Conservation (phyloP, 2,113 vertebrate species). For the Bambusicola thoracicus region DNA sequence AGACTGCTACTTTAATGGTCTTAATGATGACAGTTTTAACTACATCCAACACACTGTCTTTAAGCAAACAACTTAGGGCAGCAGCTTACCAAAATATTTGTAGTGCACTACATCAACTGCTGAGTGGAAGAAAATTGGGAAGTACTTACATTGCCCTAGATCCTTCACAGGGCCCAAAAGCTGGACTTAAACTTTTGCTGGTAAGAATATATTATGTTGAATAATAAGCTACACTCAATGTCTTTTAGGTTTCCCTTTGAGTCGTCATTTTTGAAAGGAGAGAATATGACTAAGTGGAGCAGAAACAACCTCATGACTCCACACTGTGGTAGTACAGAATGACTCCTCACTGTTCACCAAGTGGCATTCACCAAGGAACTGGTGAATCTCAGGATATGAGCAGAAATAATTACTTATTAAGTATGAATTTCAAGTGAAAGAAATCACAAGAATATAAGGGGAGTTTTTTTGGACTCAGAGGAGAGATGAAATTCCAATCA, state of each 20-base stretch:
- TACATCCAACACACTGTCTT: rapidly evolving
- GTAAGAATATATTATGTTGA: background rate
- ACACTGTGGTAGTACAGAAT: background rate
- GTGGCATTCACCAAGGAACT: rapidly evolving
- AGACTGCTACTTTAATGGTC: background rate
- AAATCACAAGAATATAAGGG: background rate
- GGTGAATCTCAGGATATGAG: background rate
- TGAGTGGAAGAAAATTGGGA: background rate
- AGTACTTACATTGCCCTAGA: background rate
- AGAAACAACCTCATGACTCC: background rate
- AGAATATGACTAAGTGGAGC: background rate
- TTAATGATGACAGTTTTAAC: background rate
- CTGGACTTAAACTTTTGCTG: background rate
- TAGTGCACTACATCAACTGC: rapidly evolving
- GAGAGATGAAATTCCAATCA: background rate
- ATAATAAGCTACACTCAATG: background rate
- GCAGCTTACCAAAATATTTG: background rate
- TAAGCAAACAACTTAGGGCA: background rate
- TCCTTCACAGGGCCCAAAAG: background rate
- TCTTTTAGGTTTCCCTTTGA: background rate
- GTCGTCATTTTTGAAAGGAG: background rate
- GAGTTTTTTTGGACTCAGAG: background rate
- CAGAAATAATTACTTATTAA: background rate
- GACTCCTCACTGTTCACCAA: background rate
- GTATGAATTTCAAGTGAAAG: background rate